Conservation (phyloP, 2,113 vertebrate genomes). For the Sminthopsis crassicaudata region DNA sequence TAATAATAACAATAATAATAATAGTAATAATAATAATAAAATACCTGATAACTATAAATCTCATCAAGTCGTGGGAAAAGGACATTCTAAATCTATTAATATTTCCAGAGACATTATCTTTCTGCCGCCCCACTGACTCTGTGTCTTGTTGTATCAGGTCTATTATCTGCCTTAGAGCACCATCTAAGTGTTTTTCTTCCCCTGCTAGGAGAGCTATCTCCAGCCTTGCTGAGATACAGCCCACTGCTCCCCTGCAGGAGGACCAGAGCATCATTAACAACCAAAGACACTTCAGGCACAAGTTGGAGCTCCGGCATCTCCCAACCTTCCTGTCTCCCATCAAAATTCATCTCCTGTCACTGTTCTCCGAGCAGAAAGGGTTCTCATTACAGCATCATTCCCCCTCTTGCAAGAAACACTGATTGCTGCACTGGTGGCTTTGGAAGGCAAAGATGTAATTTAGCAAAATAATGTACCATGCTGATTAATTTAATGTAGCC, state of each 20-base stretch:
- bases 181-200: conserved; percentile 89
- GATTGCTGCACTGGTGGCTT: conserved; percentile 92
- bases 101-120: conserved; percentile 88
- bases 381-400: conserved; percentile 92
- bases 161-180: conserved; percentile 90
- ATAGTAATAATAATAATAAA: conserved; percentile 77
- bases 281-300: conserved; percentile 89
- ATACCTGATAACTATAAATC: conserved; percentile 89
- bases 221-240: conserved; percentile 87
- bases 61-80: conserved; percentile 86
- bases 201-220: conserved; percentile 85
- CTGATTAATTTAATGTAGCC: conserved; percentile 97
- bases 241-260: conserved; percentile 89
- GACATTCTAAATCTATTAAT: conserved; percentile 91
- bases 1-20: conserved; percentile 83
- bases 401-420: conserved; percentile 90
- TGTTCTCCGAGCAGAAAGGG: conserved; percentile 88
- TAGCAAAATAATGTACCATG: conserved; percentile 96
- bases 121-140: conserved; percentile 87
- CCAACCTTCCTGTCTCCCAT: conserved; percentile 87
- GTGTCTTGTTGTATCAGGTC: conserved; percentile 88
- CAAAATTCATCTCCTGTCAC: conserved; percentile 90
- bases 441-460: conserved; percentile 95
- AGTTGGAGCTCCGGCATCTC: conserved; percentile 85
- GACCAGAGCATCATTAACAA: conserved; percentile 88